A percentile compares a stretch with the other conserved stretches of the same genome.
phyloP scores from a whole-genome alignment of 2,888 invertebrate genomes.

The Megaustenia siamemsis region DNA sequence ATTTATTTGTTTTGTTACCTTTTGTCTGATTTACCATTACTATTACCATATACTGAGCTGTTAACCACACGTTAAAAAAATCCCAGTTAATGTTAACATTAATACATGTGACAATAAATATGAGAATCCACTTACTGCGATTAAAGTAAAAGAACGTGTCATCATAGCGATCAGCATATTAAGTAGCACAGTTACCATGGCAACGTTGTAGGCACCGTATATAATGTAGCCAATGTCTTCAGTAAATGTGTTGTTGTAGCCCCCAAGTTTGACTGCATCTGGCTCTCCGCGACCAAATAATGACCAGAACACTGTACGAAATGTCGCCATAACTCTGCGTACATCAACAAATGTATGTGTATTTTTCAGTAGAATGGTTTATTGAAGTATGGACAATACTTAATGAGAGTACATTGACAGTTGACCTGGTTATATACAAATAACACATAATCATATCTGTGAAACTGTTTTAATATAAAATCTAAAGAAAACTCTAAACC shows the following conservation, averaged over 20 bases:
- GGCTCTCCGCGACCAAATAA: slow-evolving; percentile 78
- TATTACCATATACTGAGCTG: too few relatives aligned
- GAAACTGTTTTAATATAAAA: too few relatives aligned
- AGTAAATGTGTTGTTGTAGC: slow-evolving; percentile 79
- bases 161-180: slow-evolving; percentile 88
- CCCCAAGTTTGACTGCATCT: slow-evolving; percentile 78
- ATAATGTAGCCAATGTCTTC: slow-evolving; percentile 81
- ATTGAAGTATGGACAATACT: too few relatives aligned
- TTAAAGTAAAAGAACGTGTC: slow-evolving; percentile 87
- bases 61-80: neutral
- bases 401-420: too few relatives aligned
- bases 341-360: too few relatives aligned
- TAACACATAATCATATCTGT: too few relatives aligned
- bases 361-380: too few relatives aligned
- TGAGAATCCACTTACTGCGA: slow-evolving; percentile 77
- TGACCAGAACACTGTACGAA: slow-evolving; percentile 79
- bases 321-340: slow-evolving; percentile 71
- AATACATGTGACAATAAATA: neutral
- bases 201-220: slow-evolving; percentile 81
- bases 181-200: slow-evolving; percentile 82
- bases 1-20: too few relatives aligned
- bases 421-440: too few relatives aligned
- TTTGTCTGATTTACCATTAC: too few relatives aligned
- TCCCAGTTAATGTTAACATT: neutral
- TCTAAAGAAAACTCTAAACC: too few relatives aligned